A percentile compares a stretch with the other conserved stretches of the same genome.
Evolutionary conservation across 2,888 invertebrate genomes (phyloP).

Genomic region (Acronicta leporina): DNA sequence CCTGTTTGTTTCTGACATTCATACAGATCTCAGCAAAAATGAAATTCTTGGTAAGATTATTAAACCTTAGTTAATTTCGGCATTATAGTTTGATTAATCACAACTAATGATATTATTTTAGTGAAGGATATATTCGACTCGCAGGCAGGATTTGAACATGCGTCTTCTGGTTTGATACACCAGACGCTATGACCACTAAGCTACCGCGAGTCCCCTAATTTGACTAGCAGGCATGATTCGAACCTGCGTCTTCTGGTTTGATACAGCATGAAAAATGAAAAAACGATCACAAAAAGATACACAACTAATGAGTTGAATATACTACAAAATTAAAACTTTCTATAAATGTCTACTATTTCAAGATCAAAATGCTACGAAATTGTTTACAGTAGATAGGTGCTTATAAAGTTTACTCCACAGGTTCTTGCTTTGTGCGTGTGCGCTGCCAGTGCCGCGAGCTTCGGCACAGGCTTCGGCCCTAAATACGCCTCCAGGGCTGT

Average conservation of each 20-base stretch:
- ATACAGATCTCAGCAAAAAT: constrained; percentile 67
- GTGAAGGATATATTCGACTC: too few relatives aligned
- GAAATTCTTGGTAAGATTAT: constrained; percentile 71
- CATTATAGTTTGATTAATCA: too few relatives aligned
- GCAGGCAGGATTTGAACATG: too few relatives aligned
- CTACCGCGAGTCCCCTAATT: too few relatives aligned
- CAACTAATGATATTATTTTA: too few relatives aligned
- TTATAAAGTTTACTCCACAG: constrained; percentile 40
- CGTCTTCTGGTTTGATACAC: too few relatives aligned
- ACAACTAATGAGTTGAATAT: too few relatives aligned
- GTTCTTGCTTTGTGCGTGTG: constrained; percentile 67
- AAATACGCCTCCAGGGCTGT: neutral
- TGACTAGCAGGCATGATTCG: too few relatives aligned
- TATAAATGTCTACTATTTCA: neutral
- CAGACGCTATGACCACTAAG: too few relatives aligned
- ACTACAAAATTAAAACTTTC: neutral
- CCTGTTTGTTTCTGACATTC: constrained; percentile 65
- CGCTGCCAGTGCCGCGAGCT: constrained; percentile 64
- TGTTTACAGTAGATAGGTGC: neutral
- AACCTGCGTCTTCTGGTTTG: too few relatives aligned
- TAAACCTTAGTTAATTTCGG: neutral
- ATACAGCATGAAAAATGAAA: too few relatives aligned
- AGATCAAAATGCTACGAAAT: neutral
- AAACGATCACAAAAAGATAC: too few relatives aligned
- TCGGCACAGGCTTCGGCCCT: constrained; percentile 8